A percentile compares a stretch with the other conserved stretches of the same genome.
These are phyloP conservation scores for Brachypalpus laphriformis DNA, from an alignment of 2,888 invertebrate species.

Conservation along the genomic window DNA sequence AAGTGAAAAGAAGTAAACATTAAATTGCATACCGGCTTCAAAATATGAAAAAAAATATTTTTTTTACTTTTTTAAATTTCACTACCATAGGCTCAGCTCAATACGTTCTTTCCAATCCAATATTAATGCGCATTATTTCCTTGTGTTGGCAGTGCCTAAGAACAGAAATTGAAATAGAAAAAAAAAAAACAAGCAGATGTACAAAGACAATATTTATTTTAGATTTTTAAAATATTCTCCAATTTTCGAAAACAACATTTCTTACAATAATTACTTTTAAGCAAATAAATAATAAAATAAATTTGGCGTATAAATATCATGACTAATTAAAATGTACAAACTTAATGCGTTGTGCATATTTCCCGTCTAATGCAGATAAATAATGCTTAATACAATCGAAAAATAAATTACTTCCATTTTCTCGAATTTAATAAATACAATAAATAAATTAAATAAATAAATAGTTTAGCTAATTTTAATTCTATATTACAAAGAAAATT, in stretches of 20 bases:
- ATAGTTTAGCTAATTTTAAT: neutral
- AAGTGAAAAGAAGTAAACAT: too few species aligned
- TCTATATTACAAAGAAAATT: constrained; percentile 27
- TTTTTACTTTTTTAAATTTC: too few species aligned
- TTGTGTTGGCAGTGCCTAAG: too few species aligned
- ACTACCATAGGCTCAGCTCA: too few species aligned
- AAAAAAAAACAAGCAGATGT: too few species aligned
- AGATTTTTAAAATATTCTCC: neutral
- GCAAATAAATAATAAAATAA: constrained; percentile 28
- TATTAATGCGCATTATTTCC: too few species aligned
- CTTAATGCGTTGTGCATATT: neutral
- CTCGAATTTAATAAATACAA: neutral
- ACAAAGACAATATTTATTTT: neutral
- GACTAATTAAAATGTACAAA: constrained; percentile 52
- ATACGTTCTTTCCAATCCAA: too few species aligned
- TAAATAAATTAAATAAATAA: constrained; percentile 43
- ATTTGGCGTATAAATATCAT: constrained; percentile 39
- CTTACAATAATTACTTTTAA: neutral
- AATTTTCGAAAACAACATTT: neutral
- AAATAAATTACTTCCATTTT: neutral
- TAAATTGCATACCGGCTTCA: too few species aligned
- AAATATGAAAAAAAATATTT: too few species aligned
- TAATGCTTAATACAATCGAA: neutral
- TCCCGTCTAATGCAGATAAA: neutral
- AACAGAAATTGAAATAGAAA: too few species aligned